Evolutionary conservation across 2,797 vertebrate species (phyloP), one percentile per base, ranked within the genome.

Genomic region (Microctenopoma stevenorrisi): DNA sequence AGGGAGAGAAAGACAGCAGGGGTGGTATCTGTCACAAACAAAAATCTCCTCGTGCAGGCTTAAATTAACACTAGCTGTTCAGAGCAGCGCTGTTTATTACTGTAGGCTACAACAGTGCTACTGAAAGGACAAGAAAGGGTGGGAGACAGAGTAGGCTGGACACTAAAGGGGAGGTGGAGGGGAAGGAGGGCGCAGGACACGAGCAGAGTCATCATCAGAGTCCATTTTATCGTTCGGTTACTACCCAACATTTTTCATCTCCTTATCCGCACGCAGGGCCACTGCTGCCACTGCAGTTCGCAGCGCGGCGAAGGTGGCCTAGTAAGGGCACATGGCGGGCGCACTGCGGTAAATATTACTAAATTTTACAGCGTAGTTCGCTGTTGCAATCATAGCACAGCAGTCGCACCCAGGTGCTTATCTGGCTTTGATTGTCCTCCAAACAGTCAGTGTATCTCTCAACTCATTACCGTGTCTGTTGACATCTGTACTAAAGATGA

Each of bases 341-440:
- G 33, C 79, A 79, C 58, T 83, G 82, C 65, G 76, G 84, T 77
- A 81, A 81, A 88, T 78, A 81, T 81, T 63, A 66, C 64, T 69
- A 72, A 67, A 43, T 74, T 81, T 85, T 84, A 82, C 79, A 63
- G 82, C 79, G 67, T 62, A 80, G 84, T 91, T 86, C 88, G 70
- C 92, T 92, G 89, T 90, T 87, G 88, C 92, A 93, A 92, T 93
- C 92, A 82, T 86, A 92, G 93, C 86, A 79, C 86, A 88, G 86
- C 92, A 82, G 90, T 94, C 91, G 91, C 93, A 91, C 94, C 92
- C 93, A 93, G 94, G 91, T 88, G 91, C 91, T 94, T 93, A 91
- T 94, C 90, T 90, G 89, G 80, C 89, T 87, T 91, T 93, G 93
- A 94, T 87, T 84, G 79, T 4, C 59, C 91, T 92, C 92, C 93